These are phyloP conservation scores for Leptinotarsa haldemani DNA, from an alignment of 2,888 invertebrate species.

Conservation along the genomic window DNA sequence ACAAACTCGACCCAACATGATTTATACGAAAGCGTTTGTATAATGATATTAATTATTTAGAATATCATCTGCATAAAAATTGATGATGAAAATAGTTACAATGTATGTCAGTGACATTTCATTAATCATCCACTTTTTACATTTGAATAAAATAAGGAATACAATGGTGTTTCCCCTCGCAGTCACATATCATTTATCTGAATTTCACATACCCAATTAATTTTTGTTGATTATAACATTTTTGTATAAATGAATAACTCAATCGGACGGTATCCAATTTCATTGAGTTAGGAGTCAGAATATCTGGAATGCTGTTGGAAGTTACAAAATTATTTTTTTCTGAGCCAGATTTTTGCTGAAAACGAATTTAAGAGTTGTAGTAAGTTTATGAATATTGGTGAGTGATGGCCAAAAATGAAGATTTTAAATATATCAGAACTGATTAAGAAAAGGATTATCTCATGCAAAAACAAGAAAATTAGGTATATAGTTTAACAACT, in stretches of 20 bases:
- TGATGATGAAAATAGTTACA: slow-evolving; percentile 34
- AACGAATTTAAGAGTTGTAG: too few relatives aligned
- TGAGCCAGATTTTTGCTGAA: too few relatives aligned
- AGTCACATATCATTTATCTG: slow-evolving; percentile 22
- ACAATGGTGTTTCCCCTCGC: slow-evolving; percentile 23
- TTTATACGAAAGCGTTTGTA: slow-evolving; percentile 45
- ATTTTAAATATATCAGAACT: too few relatives aligned
- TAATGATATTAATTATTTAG: slow-evolving; percentile 45
- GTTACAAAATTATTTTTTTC: too few relatives aligned
- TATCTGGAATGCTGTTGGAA: too few relatives aligned
- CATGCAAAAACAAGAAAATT: too few relatives aligned
- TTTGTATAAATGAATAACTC: not conserved
- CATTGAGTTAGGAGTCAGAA: too few relatives aligned
- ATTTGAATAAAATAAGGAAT: slow-evolving; percentile 26
- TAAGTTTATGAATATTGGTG: too few relatives aligned
- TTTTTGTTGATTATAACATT: slow-evolving; percentile 13
- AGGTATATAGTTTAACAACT: too few relatives aligned
- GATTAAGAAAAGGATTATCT: too few relatives aligned
- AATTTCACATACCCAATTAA: slow-evolving; percentile 26
- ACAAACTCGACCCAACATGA: slow-evolving; percentile 30
- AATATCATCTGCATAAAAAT: slow-evolving; percentile 40
- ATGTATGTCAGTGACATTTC: slow-evolving; percentile 18
- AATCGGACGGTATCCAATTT: not conserved
- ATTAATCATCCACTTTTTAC: slow-evolving; percentile 28
- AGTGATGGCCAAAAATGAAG: too few relatives aligned